These are phyloP conservation scores for Echinops telfairi DNA, from an alignment of 2,113 vertebrate species.

Conservation along the genomic window DNA sequence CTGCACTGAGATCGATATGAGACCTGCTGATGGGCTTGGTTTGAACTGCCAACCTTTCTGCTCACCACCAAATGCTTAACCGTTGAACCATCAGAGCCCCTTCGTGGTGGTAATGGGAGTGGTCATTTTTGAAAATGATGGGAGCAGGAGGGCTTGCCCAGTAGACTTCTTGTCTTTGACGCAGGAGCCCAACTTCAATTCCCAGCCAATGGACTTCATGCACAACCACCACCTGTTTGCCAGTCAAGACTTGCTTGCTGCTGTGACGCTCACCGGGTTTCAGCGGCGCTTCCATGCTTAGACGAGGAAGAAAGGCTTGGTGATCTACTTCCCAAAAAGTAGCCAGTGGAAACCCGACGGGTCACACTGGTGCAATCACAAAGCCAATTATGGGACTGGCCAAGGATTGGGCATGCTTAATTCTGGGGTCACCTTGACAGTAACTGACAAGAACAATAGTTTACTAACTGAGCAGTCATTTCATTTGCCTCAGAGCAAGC, in stretches of 20 bases:
- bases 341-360: background rate
- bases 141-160: background rate
- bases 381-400: background rate
- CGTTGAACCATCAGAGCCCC: background rate
- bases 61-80: background rate
- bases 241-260: background rate
- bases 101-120: background rate
- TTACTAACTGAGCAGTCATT: background rate
- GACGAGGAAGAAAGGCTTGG: background rate
- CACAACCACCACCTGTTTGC: background rate
- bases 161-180: background rate
- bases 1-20: background rate
- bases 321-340: background rate
- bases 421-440: background rate
- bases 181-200: background rate
- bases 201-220: background rate
- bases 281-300: background rate
- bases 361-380: background rate
- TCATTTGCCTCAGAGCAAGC: background rate
- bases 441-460: background rate
- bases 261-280: background rate
- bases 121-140: background rate
- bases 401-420: background rate
- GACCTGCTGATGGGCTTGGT: background rate
- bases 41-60: background rate